Evolutionary conservation across 2,888 invertebrate species (phyloP), one percentile per base, ranked within the genome.

Genomic region (Luperina nickerlii): DNA sequence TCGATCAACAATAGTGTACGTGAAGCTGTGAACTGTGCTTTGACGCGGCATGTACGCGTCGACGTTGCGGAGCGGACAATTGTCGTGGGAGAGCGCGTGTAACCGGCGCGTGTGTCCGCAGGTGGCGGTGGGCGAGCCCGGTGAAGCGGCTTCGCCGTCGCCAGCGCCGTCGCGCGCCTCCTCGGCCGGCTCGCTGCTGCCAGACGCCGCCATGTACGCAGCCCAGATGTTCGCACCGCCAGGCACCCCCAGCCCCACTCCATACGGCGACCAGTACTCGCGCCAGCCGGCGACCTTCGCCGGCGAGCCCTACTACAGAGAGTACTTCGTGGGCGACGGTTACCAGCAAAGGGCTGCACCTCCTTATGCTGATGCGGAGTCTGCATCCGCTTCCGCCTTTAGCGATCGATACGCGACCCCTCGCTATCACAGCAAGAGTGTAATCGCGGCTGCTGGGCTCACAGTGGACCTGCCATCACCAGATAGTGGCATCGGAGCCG

Each of bases 391-490:
- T 89, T 97, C 97, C 79, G 97, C 97, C 90, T 98, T 98, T 92
- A 97, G 98, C 87, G 98, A 98, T 92, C 96, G 98, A 89, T 98
- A 98, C 92, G 97, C 97, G 69, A 97, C 98, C 62, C 98, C 97
- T 91, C 97, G 97, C 87, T 98, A 98, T 95, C 98, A 98, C 92
- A 97, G 98, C 93, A 97, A 98, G 96, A 97, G 98, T 92, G 97
- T 98, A 93, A 97, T 98, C 92, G 98, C 98, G 74, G 98, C 98
- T 81, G 98, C 98, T 87, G 98, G 98, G 67, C 98, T 99, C 90
- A 99, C 99, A 74, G 99, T 99, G 93, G 99, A 99, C 97, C 97
- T 99, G 93, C 99, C 99, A 51, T 99, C 99, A 90, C 99, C 99
- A 51, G 99, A 99, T 97, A 99, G 99, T 93, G 99, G 99, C 87